Conservation (phyloP, 1,140 invertebrate species). For the Drosophila bocqueti region DNA sequence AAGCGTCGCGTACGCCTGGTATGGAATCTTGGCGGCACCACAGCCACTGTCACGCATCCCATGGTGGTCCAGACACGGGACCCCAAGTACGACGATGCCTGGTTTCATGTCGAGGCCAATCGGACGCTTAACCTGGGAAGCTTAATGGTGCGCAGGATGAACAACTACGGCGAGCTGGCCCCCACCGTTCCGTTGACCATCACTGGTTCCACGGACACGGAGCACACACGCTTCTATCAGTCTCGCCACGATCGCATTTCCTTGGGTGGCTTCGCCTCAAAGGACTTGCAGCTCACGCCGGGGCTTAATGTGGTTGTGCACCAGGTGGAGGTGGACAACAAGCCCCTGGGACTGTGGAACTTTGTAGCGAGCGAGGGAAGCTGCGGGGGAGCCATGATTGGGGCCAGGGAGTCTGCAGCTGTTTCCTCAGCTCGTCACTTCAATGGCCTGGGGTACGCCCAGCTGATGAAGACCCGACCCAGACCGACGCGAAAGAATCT, state of each 20-base stretch:
- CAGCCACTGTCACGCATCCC: conserved; percentile 88
- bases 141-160: conserved; percentile 78
- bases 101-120: conserved; percentile 91
- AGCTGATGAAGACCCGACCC: conserved; percentile 87
- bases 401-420: conserved; percentile 70
- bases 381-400: conserved; percentile 86
- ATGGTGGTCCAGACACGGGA: conserved; percentile 87
- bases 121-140: conserved; percentile 86
- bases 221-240: conserved; percentile 77
- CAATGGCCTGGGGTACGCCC: conserved; percentile 92
- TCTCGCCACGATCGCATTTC: conserved; percentile 86
- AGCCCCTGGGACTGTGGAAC: conserved; percentile 94
- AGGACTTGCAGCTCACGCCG: conserved; percentile 81
- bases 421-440: conserved; percentile 86
- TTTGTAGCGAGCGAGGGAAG: conserved; percentile 88
- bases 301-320: conserved; percentile 92
- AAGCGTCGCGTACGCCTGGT: conserved; percentile 90
- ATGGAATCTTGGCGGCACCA: conserved; percentile 92
- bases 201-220: conserved; percentile 65
- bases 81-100: conserved; percentile 88
- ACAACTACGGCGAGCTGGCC: conserved; percentile 69
- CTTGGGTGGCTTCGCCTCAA: conserved; percentile 87
- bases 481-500: conserved; percentile 89
- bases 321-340: conserved; percentile 91
- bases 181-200: conserved; percentile 52